phyloP scores from a whole-genome alignment of 2,888 invertebrate genomes.

The Deroplatys truncata region DNA sequence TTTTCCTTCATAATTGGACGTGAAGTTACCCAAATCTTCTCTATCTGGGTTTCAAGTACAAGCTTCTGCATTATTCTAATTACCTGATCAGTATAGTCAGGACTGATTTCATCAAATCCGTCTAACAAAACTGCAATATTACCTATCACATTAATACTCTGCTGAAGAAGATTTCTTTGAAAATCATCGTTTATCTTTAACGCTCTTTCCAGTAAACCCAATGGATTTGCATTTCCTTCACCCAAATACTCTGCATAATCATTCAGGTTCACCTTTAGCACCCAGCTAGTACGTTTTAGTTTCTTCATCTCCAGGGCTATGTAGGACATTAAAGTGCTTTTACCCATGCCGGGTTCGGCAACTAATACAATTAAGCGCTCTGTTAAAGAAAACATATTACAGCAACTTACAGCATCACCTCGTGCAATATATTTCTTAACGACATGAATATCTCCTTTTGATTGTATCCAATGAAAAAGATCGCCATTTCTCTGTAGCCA shows the following conservation, averaged over 20 bases:
- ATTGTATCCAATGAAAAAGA: not conserved
- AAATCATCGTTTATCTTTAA: not conserved
- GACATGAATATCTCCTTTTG: not conserved
- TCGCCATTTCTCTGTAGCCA: not conserved
- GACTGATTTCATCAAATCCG: not conserved
- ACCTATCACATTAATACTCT: not conserved
- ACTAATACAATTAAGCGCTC: not conserved
- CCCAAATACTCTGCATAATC: not conserved
- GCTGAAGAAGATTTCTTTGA: not conserved
- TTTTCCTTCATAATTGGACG: not conserved
- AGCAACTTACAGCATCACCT: too few relatives aligned
- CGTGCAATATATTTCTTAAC: not conserved
- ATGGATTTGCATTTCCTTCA: not conserved
- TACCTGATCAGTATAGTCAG: not conserved
- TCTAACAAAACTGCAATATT: not conserved
- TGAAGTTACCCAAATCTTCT: not conserved
- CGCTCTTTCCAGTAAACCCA: not conserved
- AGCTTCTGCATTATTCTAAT: not conserved
- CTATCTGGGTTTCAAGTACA: not conserved
- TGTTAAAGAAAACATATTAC: not conserved
- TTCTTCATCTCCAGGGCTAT: not conserved
- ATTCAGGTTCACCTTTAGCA: not conserved
- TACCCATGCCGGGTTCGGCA: slow-evolving; percentile 6
- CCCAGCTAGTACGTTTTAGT: not conserved
- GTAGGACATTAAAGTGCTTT: not conserved